Base-by-base conservation (phyloP, 2,797 vertebrate genomes). In the Rhabdophis nuchalis region DNA sequence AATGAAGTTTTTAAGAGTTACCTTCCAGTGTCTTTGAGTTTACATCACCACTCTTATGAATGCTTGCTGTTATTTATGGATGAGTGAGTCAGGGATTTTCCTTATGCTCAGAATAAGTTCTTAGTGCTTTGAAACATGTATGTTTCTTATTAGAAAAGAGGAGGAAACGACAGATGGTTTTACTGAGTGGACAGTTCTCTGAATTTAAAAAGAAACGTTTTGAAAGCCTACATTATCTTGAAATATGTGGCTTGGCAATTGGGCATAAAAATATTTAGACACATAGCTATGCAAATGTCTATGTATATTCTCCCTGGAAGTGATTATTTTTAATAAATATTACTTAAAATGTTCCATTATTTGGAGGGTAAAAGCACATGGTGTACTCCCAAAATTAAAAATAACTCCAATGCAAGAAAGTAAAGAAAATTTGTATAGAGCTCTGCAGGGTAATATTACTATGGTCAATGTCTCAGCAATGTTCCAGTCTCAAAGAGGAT, bases 101-200 rank as follows among this genome's bases (percentile, higher is more conserved):
- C 95, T 95, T 96, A 95, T 96, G 94, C 92, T 96, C 91, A 88
- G 77, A 94, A 94, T 87, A 95, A 95, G 92, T 92, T 91, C 93
- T 92, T 88, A 95, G 89, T 90, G 93, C 92, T 95, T 95, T 94
- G 92, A 96, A 96, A 96, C 91, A 90, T 95, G 93, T 92, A 93
- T 94, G 93, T 96, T 96, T 89, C 93, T 95, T 93, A 95, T 96
- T 94, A 96, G 27, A 50, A 82, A 64, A 57, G 90, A 93, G 93
- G 87, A 92, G 93, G 92, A 96, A 95, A 89, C 91, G 90, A 91
- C 96, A 97, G 94, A 95, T 96, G 96, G 95, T 96, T 96, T 94
- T 94, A 94, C 58, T 96, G 93, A 96, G 89, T 68, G 94, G 53
- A 88, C 90, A 92, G 82, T 50, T 93, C 50, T 91, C 92, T 93